Conservation (phyloP, 2,888 invertebrate genomes). For the Hermodice carunculata region DNA sequence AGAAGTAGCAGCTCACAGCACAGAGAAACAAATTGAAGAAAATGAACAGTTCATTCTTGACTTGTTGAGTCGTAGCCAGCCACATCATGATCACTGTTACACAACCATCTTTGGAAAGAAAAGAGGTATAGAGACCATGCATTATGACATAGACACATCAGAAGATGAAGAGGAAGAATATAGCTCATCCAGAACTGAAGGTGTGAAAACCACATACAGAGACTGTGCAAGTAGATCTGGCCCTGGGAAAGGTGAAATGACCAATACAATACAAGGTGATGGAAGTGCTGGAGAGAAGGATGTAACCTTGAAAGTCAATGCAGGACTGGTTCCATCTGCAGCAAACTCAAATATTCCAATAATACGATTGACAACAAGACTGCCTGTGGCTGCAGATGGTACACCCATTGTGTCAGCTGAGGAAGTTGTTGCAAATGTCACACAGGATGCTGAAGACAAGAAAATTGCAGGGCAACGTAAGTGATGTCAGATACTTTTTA, state of each 20-base stretch:
- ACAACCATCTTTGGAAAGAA: constrained; percentile 59
- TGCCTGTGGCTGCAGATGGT: constrained; percentile 21
- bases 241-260: constrained; percentile 3
- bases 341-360: constrained; percentile 22
- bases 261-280: neutral
- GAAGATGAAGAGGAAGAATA: constrained; percentile 35
- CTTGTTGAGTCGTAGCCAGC: constrained; percentile 14
- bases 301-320: constrained; percentile 22
- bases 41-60: constrained; percentile 53
- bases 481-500: too few relatives aligned
- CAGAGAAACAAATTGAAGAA: constrained; percentile 48
- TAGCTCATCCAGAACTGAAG: neutral
- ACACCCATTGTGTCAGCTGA: constrained; percentile 21
- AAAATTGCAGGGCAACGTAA: too few relatives aligned
- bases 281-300: neutral
- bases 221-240: constrained; percentile 3
- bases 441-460: too few relatives aligned
- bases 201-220: neutral
- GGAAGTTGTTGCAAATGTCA: constrained; percentile 18
- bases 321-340: constrained; percentile 17
- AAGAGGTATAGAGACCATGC: constrained; percentile 39
- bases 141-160: constrained; percentile 31
- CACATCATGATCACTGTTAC: constrained; percentile 60
- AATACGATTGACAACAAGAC: constrained; percentile 18
- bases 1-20: constrained; percentile 18